Evolutionary conservation across 1,140 invertebrate genomes (phyloP), one percentile per base, ranked within the genome.

Genomic region (Aricia agestis): DNA sequence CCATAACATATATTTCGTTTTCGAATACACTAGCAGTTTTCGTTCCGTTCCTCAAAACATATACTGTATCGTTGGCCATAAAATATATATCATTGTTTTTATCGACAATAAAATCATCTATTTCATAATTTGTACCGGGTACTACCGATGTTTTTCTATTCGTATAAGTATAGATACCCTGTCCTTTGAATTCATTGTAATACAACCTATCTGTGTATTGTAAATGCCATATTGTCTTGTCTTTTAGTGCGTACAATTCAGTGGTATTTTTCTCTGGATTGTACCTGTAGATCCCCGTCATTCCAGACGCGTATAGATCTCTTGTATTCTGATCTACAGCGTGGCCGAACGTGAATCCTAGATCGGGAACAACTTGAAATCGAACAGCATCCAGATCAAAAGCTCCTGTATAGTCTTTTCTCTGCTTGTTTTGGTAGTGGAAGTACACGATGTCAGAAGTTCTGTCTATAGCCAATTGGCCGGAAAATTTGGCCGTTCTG

Each of bases 81-180:
- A 89, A 87, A 68, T 84, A 89, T 42, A 87, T 82, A 69, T 89
- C 82, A 11, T 76, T 78, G 2, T 59, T 68, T 70, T 82, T 82
- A 69, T 87, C 84, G 13, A 89, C 68, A 6, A 89, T 76, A 70
- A 89, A 89, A 74, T 87, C 83, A 65, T 89, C 86, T 18, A 89
- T 80, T 63, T 73, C 76, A 36, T 79, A 86, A 52, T 81, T 70
- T 31, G 85, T 68, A 31, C 76, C 71, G 4, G 71, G 13, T 6
- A 89, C 79, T 19, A 58, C 68, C 31, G 76, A 79, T 0, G 78
- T 77, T 72, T 79, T 80, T 67, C 83, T 83, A 52, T 85, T 78
- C n/a, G 76, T 75, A 58, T 80, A 80, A 2, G 70, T 78, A 45
- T 68, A 80, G 13, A 89, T 72, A 3, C 86, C 86, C 71, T 82